Base-by-base conservation (phyloP, 1,140 invertebrate genomes). In the Odontomachus brunneus region DNA sequence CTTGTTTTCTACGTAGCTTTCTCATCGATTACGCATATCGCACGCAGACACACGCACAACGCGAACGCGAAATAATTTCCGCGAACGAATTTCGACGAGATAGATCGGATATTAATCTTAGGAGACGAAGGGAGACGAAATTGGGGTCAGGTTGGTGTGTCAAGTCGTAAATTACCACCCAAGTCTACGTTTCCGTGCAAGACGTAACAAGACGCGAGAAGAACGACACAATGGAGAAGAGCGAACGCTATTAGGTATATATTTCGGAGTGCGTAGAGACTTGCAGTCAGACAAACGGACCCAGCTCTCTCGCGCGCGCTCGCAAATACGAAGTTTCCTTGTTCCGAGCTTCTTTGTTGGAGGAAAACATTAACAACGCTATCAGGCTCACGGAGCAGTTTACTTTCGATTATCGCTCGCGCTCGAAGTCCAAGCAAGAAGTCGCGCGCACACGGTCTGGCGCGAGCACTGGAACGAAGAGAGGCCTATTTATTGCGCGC, bases 351-450 rank as follows among this genome's bases (percentile, higher is more conserved):
- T 38, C 24, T 65, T 83, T 72, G 38, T 57, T 57, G 65, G 22
- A 44, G 33, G n/a, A 71, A 59, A 75, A 83, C 5, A 51, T 49
- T 44, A 75, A 53, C 49, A 24, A 73, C n/a, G 48, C 12, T 19
- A n/a, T 60, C 29, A 44, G 38, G 48, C 63, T 53, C 22, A 3
- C 59, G n/a, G 29, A 33, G 29, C 24, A 2, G 4, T 67, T 76
- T 55, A 72, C 48, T 29, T 66, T 82, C 26, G 24, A 86, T 49
- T 59, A 33, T 65, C 49, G 29, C 14, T 14, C 19, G n/a, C 17
- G 22, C 12, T 59, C 57, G 12, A 53, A 57, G 63, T 24, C 49
- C 2, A 59, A 69, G 0, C 11, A 48, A 11, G 3, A 44, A 85
- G 53, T 60, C 51, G 15, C 4, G 51, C 33, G 15, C 4, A 44